Evolutionary conservation across 2,113 vertebrate species (phyloP).

Genomic region (Poeciliopsis occidentalis): DNA sequence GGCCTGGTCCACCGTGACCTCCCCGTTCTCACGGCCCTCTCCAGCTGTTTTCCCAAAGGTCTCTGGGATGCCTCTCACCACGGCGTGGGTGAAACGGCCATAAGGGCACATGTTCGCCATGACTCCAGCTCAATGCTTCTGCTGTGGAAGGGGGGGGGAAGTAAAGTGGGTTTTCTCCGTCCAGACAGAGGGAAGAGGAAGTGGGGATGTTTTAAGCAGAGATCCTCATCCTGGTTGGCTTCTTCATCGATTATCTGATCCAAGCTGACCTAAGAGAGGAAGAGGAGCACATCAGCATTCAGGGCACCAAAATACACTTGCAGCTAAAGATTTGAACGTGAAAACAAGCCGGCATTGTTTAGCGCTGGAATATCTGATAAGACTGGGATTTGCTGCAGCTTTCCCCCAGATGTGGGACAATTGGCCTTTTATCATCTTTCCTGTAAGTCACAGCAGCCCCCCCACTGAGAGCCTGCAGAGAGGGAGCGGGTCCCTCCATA

Average conservation of each 20-base stretch:
- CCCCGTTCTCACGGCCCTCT: constrained; percentile 52
- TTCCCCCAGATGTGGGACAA: constrained; percentile 50
- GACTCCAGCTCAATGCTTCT: constrained; percentile 3
- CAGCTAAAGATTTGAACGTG: background rate
- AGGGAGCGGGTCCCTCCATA: constrained; percentile 30
- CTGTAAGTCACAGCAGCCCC: constrained; percentile 29
- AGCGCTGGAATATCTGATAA: constrained; percentile 30
- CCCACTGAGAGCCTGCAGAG: constrained; percentile 42
- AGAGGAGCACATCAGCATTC: constrained; percentile 11
- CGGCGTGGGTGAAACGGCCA: constrained; percentile 88
- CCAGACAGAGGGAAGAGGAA: background rate
- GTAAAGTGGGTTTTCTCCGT: background rate
- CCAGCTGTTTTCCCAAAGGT: constrained; percentile 70
- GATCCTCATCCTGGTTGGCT: background rate
- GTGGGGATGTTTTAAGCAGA: background rate
- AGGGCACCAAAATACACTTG: constrained; percentile 13
- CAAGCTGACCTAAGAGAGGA: background rate
- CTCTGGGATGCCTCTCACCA: constrained; percentile 86
- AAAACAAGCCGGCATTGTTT: constrained; percentile 38
- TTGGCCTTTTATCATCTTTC: constrained; percentile 55
- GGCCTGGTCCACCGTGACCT: constrained; percentile 80
- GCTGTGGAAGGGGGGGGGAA: background rate
- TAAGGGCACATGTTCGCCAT: constrained; percentile 80
- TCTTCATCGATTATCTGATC: background rate
- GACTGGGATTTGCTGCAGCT: constrained; percentile 29